These are phyloP conservation scores for Cheilinus undulatus DNA, from an alignment of 2,113 vertebrate species.

Conservation along the genomic window DNA sequence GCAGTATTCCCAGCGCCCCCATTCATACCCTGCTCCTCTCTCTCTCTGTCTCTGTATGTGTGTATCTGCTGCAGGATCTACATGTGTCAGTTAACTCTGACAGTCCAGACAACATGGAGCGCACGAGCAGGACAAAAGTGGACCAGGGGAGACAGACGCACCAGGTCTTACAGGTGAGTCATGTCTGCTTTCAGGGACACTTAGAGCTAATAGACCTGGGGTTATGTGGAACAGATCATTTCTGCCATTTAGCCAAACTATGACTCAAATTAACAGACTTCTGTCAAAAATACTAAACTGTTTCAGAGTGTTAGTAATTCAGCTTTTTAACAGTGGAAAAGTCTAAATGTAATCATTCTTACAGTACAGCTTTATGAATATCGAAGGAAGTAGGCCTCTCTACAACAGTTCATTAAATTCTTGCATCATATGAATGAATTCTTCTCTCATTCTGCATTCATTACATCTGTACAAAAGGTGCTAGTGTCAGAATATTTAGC, in stretches of 20 bases:
- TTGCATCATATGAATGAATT: neutral
- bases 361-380: too few relatives aligned
- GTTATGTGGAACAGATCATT: neutral
- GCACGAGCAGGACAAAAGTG: constrained; percentile 62
- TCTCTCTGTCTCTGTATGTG: constrained; percentile 25
- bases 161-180: constrained; percentile 84
- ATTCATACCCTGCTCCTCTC: constrained; percentile 49
- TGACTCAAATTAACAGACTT: too few relatives aligned
- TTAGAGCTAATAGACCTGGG: neutral
- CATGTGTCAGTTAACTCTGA: constrained; percentile 72
- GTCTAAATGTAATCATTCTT: too few relatives aligned
- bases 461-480: too few relatives aligned
- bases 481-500: too few relatives aligned
- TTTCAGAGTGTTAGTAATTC: too few relatives aligned
- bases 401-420: neutral
- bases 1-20: constrained; percentile 69
- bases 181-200: neutral
- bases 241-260: neutral
- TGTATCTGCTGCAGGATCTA: constrained; percentile 73
- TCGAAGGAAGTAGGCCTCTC: too few relatives aligned
- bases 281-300: too few relatives aligned
- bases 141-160: constrained; percentile 77
- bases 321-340: too few relatives aligned
- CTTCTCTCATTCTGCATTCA: too few relatives aligned
- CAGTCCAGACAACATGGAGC: constrained; percentile 78